Evolutionary conservation across 1,140 invertebrate species (phyloP), one percentile per base, ranked within the genome.

Genomic region (Drosophila prosaltans): DNA sequence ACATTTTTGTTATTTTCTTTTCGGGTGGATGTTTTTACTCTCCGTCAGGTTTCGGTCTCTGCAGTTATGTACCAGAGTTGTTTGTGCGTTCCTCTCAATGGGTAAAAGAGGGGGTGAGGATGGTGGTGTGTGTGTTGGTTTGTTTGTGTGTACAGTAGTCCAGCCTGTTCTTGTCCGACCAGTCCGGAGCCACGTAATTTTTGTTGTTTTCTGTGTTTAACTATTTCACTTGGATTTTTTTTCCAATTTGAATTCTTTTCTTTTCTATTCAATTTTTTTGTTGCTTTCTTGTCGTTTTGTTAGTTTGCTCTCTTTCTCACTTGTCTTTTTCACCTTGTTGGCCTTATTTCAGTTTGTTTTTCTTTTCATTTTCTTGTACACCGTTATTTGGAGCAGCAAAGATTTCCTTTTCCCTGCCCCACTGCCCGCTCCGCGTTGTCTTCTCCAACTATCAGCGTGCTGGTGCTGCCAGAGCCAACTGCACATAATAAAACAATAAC

Each of bases 1-100:
- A 94, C 94, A 95, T 95, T 81, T 91, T 69, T 78, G 80, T 75
- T 77, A 73, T 81, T 72, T 73, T 48, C 71, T 48, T 36, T 41
- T 65, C 32, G 32, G 32, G 39, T 54, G 67, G 65, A 63, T 73
- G 67, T 58, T 69, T 69, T 36, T 62, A 75, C 64, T 83, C 80
- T 7, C 80, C 75, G 69, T 65, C 51, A 51, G 26, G 21, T 59
- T 28, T 65, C 43, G 65, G 54, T 51, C 39, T 62, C 58, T 61
- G 26, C 36, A 63, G 51, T 55, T 64, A 68, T 69, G 74, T 43
- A 75, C 59, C 60, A 69, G 66, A 26, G 58, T 63, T 51, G 48
- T 59, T 63, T 51, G 48, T 59, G 55, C 65, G 58, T 51, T 76
- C 64, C 45, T 6, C 32, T 6, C 32, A 36, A 58, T 66, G 73